These are phyloP conservation scores for Labroides dimidiatus DNA, from an alignment of 2,797 vertebrate species.

Conservation along the genomic window DNA sequence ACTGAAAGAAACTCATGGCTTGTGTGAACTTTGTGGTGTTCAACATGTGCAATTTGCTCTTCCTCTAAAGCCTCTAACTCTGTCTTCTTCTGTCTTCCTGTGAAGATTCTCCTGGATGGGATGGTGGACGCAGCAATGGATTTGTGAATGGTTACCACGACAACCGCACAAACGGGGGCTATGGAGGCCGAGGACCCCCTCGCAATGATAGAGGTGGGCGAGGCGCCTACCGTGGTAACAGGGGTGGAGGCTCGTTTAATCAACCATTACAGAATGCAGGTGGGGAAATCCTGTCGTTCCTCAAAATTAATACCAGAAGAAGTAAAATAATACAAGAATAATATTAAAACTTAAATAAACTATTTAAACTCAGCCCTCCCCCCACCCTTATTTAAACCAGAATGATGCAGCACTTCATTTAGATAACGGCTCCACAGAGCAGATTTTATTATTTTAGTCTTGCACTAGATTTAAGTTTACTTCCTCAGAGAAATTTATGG, in stretches of 20 bases:
- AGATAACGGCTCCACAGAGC: neutral
- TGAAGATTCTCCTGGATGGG: conserved; percentile 86
- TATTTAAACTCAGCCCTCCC: conserved; percentile 18
- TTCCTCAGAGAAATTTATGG: neutral
- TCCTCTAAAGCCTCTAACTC: neutral
- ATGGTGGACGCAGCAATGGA: conserved; percentile 83
- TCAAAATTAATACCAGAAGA: neutral
- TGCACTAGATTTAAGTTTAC: neutral
- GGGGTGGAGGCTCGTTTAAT: conserved; percentile 82
- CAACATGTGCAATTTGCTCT: neutral
- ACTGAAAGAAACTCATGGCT: conserved; percentile 2
- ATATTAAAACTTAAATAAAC: no score
- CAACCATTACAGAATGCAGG: conserved; percentile 83
- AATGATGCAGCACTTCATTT: neutral
- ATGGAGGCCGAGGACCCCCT: conserved; percentile 81
- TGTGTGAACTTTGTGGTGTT: neutral
- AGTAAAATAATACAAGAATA: neutral
- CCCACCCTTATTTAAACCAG: conserved; percentile 40
- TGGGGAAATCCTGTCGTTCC: conserved; percentile 68
- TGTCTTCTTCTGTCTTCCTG: neutral
- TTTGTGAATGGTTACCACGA: conserved; percentile 89
- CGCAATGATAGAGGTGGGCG: conserved; percentile 87
- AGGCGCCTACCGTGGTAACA: conserved; percentile 82
- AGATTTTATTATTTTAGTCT: neutral
- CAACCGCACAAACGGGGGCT: conserved; percentile 85